Base-by-base conservation (phyloP, 2,888 invertebrate species). In the Caenorhabditis sp. region DNA sequence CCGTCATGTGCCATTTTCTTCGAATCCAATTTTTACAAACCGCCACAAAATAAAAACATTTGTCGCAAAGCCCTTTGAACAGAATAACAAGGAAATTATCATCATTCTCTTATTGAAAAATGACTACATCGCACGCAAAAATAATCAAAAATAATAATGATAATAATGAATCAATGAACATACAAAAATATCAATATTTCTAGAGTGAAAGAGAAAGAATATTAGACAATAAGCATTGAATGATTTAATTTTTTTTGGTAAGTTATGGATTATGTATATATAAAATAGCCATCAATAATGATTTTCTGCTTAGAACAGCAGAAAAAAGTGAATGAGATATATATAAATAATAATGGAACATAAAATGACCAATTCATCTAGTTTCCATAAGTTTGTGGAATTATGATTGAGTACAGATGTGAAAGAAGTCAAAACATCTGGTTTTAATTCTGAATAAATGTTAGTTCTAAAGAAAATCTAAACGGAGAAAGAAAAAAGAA, bases 341-440 rank as follows among this genome's bases (percentile, higher is more conserved):
- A 43, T 43, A 43, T 43, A 43, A 43, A 43, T 43, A 43, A 43
- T 43, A 14, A 7, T 31, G 43, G 17, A 14, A 43, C 43, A 43
- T 43, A 43, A 43, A 43, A 43, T 43, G 43, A 63, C 63, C 54
- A 54, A 61, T 66, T 59, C 43, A 65, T 50, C 54, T 50, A 63
- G 52, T 59, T 63, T 26, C 43, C 60, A 23, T 23, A 38, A 50
- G 43, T 43, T 63, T 49, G 43, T 36, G 17, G 49, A 59, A 23
- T 59, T 38, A 36, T 26, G 59, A 59, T 21, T 31, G 36, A 31
- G 21, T 27, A 54, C 27, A 31, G 38, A 23, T 53, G 36, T 43
- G 12, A 17, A 43, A 5, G 36, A 62, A 8, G 4, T 43, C 49
- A 17, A 4, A 23, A 71, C 71, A 67, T 71, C 67, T 71, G 67